These are phyloP conservation scores for Aptenodytes patagonicus DNA, from an alignment of 2,113 vertebrate genomes.

Conservation along the genomic window DNA sequence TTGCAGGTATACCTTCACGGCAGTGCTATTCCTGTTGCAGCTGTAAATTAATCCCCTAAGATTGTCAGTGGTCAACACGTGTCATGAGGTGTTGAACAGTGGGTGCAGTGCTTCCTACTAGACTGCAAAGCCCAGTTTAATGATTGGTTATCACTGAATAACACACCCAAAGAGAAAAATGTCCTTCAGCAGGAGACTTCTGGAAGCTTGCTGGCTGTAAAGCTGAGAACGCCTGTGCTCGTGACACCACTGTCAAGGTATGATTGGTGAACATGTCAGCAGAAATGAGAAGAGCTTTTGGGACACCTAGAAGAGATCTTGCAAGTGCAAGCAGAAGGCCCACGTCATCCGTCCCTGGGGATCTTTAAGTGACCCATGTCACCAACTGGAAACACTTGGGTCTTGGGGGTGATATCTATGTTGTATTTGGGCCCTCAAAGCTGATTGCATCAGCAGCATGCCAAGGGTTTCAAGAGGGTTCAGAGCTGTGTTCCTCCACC, in stretches of 20 bases:
- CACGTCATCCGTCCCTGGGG: fast-evolving
- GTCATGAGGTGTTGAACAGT: background rate
- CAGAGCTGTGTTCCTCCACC: background rate
- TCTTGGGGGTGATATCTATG: too few species aligned
- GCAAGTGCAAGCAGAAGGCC: background rate
- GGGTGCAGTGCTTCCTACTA: background rate
- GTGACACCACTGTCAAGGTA: too few species aligned
- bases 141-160: background rate
- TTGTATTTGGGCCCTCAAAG: background rate
- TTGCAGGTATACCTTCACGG: background rate
- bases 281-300: background rate
- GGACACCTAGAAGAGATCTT: background rate
- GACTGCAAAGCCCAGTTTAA: background rate
- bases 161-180: background rate
- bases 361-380: background rate
- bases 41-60: background rate
- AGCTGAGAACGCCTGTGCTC: fast-evolving
- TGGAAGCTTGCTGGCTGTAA: background rate
- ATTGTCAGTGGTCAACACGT: background rate
- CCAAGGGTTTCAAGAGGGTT: background rate
- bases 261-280: fast-evolving
- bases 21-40: background rate
- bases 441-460: fast-evolving
- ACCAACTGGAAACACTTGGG: fast-evolving
- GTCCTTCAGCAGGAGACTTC: background rate